Base-by-base conservation (phyloP, 2,888 invertebrate species). In the Amorpha juglandis region DNA sequence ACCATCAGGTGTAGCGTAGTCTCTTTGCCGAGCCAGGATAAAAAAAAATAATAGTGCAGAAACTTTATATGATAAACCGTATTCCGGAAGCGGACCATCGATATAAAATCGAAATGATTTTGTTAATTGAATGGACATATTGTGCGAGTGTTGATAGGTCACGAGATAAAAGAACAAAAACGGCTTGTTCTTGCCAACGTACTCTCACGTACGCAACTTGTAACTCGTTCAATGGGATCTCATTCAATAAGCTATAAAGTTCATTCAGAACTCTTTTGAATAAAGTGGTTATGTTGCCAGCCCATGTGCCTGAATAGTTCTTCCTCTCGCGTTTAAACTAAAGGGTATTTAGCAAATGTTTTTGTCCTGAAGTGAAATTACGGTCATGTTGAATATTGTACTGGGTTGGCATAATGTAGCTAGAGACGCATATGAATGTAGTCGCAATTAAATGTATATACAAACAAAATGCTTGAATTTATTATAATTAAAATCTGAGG, bases 91-190 rank as follows among this genome's bases (percentile, higher is more conserved):
- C 58, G 62, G 72, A 74, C 78, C 75, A 74, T 72, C 75, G 73
- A 78, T 76, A 68, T 74, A 72, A 74, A 74, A 68, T 68, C 74
- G 75, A 73, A 75, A 63, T 70, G 63, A 65, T 66, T 58, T 73
- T 70, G 72, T 74, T 79, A 76, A 80, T 82, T 78, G 69, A 80
- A 80, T 79, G 78, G 80, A 79, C 77, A 80, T 72, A 74, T 2
- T 42, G 7, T 65, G 19, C 70, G 68, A 67, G 67, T 66, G 62
- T 65, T 63, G 66, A 27, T 38, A 72, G 75, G 73, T 70, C 73
- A 72, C 67, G 38, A 71, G 80, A 81, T 81, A 79, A 79, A 77
- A 72, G 70, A 76, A 78, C 74, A 69, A 69, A 70, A 71, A 68
- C 71, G 69, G 70, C 75, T 67, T 69, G 68, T 77, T 71, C 67